Conservation (phyloP, 2,888 invertebrate species). For the Eudemis profundana region DNA sequence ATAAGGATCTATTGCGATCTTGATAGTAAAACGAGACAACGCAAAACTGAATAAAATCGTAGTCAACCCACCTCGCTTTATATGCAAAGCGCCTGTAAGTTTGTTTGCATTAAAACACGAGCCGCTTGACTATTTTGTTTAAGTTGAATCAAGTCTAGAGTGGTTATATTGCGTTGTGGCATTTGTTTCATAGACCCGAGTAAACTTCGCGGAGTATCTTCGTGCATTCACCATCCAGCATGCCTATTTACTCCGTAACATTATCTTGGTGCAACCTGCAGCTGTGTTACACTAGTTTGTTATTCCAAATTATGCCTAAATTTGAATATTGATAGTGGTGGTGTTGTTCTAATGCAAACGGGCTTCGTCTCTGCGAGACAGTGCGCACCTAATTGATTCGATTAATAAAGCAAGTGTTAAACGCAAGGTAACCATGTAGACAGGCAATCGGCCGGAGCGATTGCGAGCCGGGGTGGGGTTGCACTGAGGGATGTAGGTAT, state of each 20-base stretch:
- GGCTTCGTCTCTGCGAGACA: slow-evolving; percentile 69
- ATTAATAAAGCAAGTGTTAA: slow-evolving; percentile 75
- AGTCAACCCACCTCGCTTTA: slow-evolving; percentile 86
- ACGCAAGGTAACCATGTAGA: slow-evolving; percentile 85
- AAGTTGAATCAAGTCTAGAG: slow-evolving; percentile 78
- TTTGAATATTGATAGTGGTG: slow-evolving; percentile 63
- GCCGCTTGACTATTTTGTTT: slow-evolving; percentile 85
- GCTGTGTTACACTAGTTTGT: slow-evolving; percentile 49
- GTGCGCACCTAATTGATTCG: slow-evolving; percentile 59
- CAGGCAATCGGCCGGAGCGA: slow-evolving; percentile 77
- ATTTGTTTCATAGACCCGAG: slow-evolving; percentile 76
- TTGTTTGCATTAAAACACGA: slow-evolving; percentile 86
- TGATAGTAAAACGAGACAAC: slow-evolving; percentile 77
- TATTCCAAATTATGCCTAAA: slow-evolving; percentile 47
- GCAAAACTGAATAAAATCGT: slow-evolving; percentile 82
- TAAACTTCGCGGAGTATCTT: slow-evolving; percentile 64
- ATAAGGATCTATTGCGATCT: slow-evolving; percentile 39
- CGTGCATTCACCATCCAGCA: slow-evolving; percentile 72
- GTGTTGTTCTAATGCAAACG: slow-evolving; percentile 85
- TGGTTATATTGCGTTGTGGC: slow-evolving; percentile 85
- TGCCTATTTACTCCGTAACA: slow-evolving; percentile 63
- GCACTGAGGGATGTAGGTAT: slow-evolving; percentile 86
- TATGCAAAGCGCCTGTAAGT: slow-evolving; percentile 86
- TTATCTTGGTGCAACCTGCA: slow-evolving; percentile 71
- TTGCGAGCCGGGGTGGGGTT: slow-evolving; percentile 82